phyloP scores from a whole-genome alignment of 2,888 invertebrate genomes.

The Teinopalpus imperialis region DNA sequence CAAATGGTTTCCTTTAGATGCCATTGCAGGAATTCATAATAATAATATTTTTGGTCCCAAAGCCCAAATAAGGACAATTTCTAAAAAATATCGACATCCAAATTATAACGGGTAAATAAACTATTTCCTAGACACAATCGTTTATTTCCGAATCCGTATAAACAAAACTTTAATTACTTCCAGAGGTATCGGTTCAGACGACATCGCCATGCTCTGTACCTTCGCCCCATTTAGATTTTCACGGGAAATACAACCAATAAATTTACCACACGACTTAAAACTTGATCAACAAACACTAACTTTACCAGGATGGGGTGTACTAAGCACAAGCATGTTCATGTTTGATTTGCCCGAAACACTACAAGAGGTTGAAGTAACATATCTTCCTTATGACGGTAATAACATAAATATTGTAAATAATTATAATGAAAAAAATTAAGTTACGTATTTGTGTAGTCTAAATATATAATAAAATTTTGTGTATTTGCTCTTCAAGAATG shows the following conservation, averaged over 20 bases:
- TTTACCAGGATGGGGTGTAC: conserved; percentile 78
- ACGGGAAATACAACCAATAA: conserved; percentile 63
- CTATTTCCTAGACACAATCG: too few species aligned
- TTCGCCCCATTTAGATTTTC: conserved; percentile 52
- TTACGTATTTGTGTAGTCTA: too few species aligned
- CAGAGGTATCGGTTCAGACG: conserved; percentile 73
- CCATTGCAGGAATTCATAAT: conserved; percentile 69
- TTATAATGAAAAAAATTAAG: too few species aligned
- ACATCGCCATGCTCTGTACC: conserved; percentile 77
- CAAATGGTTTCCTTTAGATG: conserved; percentile 64
- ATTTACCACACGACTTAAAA: conserved; percentile 58
- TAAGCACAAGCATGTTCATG: conserved; percentile 56
- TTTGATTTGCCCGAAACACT: conserved; percentile 63
- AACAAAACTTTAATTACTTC: too few species aligned
- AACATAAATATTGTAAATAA: too few species aligned
- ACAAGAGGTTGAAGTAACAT: conserved; percentile 67
- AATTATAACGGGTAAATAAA: conserved; percentile 62
- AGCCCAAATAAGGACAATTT: conserved; percentile 58
- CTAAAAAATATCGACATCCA: conserved; percentile 63
- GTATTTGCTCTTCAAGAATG: conserved; percentile 66
- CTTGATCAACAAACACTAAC: conserved; percentile 40
- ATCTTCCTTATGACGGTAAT: conserved; percentile 61
- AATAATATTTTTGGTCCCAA: conserved; percentile 51
- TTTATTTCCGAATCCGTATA: too few species aligned
- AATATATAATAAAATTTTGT: too few species aligned